Conservation (phyloP, 2,888 invertebrate species). For the Gymnoscelis rufifasciata region DNA sequence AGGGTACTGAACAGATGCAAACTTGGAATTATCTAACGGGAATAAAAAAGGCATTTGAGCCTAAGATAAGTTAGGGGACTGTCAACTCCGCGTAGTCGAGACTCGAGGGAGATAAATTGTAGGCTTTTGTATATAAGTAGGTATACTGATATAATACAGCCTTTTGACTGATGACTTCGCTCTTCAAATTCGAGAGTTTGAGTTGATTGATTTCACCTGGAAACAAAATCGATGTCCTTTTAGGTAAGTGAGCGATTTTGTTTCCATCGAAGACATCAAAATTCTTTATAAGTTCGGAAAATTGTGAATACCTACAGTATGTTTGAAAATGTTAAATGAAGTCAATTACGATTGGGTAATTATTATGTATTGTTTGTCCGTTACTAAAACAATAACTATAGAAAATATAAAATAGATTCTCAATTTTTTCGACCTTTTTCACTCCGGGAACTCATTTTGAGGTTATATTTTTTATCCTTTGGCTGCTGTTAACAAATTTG, state of each 20-base stretch:
- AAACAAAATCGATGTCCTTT: constrained; percentile 16
- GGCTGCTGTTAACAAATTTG: too few relatives aligned
- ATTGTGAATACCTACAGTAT: too few relatives aligned
- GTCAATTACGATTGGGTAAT: too few relatives aligned
- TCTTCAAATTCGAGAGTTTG: constrained; percentile 27
- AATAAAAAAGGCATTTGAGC: constrained; percentile 32
- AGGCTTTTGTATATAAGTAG: constrained; percentile 22
- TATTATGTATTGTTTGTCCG: too few relatives aligned
- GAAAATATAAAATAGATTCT: too few relatives aligned
- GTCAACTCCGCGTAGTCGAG: constrained; percentile 39
- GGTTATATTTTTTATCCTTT: too few relatives aligned
- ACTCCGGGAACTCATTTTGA: too few relatives aligned
- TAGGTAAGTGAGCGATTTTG: constrained; percentile 9
- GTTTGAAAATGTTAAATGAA: too few relatives aligned
- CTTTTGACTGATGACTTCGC: constrained; percentile 31
- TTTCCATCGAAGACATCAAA: too few relatives aligned
- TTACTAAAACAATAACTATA: too few relatives aligned
- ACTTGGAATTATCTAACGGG: constrained; percentile 29
- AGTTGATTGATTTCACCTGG: constrained; percentile 27
- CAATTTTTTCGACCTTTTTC: too few relatives aligned
- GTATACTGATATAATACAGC: constrained; percentile 20
- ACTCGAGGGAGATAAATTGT: constrained; percentile 46
- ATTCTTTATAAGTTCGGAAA: neutral
- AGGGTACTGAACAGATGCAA: constrained; percentile 29
- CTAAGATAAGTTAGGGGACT: constrained; percentile 43